phyloP scores from a whole-genome alignment of 2,888 invertebrate genomes.

The Scotopteryx bipunctaria region DNA sequence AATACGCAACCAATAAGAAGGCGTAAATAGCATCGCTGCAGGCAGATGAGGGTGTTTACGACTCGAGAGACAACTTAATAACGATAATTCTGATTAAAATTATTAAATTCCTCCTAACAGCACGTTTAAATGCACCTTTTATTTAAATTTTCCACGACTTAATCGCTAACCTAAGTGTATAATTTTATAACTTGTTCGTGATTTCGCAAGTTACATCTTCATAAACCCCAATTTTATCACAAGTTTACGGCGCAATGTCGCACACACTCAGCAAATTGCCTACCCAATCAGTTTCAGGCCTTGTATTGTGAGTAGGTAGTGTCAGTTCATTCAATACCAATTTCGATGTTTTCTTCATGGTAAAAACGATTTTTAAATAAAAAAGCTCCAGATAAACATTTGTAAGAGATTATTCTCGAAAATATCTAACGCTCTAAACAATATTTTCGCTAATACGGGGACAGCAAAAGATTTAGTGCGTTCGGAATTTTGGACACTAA shows the following conservation, averaged over 20 bases:
- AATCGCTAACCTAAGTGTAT: constrained; percentile 18
- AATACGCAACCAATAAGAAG: constrained; percentile 29
- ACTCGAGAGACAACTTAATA: constrained; percentile 34
- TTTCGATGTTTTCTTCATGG: not conserved
- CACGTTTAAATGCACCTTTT: constrained; percentile 14
- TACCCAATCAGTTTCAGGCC: not conserved
- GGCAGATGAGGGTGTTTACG: constrained; percentile 33
- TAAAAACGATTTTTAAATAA: not conserved
- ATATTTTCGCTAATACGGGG: constrained; percentile 41
- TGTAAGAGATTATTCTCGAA: not conserved
- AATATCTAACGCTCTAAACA: constrained; percentile 1
- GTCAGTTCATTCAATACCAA: too few relatives aligned
- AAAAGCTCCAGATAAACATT: not conserved
- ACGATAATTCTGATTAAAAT: constrained; percentile 30
- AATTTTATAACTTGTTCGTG: constrained; percentile 24
- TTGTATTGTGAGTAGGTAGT: not conserved
- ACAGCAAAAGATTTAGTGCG: constrained; percentile 55
- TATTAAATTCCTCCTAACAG: constrained; percentile 25
- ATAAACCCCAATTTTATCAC: constrained; percentile 24
- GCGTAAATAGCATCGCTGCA: constrained; percentile 28
- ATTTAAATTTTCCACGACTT: constrained; percentile 15
- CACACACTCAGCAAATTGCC: constrained; percentile 15
- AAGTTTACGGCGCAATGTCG: constrained; percentile 13
- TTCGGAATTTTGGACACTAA: constrained; percentile 46
- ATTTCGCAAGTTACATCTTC: constrained; percentile 26